Base-by-base conservation (phyloP, 37 sponge, comb jelly and placozoan species). In the Theonella swinhoei region DNA sequence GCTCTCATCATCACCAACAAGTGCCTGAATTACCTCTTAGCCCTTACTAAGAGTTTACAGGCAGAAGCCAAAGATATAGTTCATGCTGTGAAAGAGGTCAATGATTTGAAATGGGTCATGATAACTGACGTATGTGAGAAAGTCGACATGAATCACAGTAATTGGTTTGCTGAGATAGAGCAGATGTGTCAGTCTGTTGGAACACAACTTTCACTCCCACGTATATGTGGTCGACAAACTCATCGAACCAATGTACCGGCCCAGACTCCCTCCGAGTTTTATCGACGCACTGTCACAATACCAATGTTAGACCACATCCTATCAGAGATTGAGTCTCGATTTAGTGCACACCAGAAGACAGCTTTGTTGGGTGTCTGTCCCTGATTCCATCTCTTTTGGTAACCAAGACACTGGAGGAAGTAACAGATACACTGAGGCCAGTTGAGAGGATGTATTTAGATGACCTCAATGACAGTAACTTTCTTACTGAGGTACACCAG, bases 231-330 rank as follows among this genome's bases (percentile, higher is more conserved):
- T 22, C 76, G 78, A 26, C 86, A 85, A 43, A 40, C 7, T 22
- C 85, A 85, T 68, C 65, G 78, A 2, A 30, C 35, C 29, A 85
- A 85, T 77, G 59, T 62, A 24, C 83, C 83, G 4, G 75, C 83
- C 23, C n/a, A 61, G 54, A 73, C 8, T 58, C 74, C 87, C 4
- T 73, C 63, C 5, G 63, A 76, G 58, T 83, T 77, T 47, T 85
- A 85, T 64, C 28, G 78, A 35, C 78, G 64, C 40, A 62, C 65
- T 38, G 26, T 86, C 7, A 41, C 86, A 23, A 85, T 85, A 36
- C 86, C 86, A 3, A 22, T 85, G 19, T 24, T 85, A 26, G 71
- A 85, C 38, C 86, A 85, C 86, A 3, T 85, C 64, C 83, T 81
- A 60, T 62, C 65, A 33, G 68, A 79, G 41, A 79, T 79, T 11